Evolutionary conservation across 2,888 invertebrate species (phyloP).

Genomic region (Acanthosepion esculentum): DNA sequence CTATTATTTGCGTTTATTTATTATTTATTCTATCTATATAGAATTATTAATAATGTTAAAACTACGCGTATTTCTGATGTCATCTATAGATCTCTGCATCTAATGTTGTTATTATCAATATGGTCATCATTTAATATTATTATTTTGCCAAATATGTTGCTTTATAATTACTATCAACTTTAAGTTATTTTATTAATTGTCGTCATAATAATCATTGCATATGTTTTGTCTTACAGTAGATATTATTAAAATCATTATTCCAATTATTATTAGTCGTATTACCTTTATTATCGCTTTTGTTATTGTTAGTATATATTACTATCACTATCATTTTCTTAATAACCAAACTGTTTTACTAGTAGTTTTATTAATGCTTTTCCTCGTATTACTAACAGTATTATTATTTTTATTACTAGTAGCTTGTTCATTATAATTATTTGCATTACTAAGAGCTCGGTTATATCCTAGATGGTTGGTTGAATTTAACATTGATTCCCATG

Average conservation of each 20-base stretch:
- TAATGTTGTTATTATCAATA: too few relatives aligned
- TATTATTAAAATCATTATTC: not conserved
- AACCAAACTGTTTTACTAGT: slow-evolving; percentile 33
- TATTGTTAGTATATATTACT: not conserved
- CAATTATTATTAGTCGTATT: not conserved
- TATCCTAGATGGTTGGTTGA: not conserved
- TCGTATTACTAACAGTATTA: not conserved
- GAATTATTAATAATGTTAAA: too few relatives aligned
- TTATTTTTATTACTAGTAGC: not conserved
- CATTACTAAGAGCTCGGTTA: not conserved
- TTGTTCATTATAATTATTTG: not conserved
- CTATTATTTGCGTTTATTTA: too few relatives aligned
- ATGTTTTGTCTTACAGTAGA: not conserved
- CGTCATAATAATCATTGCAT: not conserved
- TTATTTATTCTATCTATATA: too few relatives aligned
- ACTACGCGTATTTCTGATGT: too few relatives aligned
- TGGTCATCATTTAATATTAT: too few relatives aligned
- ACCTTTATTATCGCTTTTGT: not conserved
- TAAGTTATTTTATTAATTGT: not conserved
- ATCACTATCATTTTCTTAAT: not conserved
- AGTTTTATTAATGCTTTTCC: not conserved
- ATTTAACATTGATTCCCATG: not conserved
- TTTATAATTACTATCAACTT: not conserved
- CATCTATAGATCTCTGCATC: too few relatives aligned
- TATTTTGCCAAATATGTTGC: too few relatives aligned